Conservation (phyloP, 2,797 vertebrate species). For the Hydrophis major region DNA sequence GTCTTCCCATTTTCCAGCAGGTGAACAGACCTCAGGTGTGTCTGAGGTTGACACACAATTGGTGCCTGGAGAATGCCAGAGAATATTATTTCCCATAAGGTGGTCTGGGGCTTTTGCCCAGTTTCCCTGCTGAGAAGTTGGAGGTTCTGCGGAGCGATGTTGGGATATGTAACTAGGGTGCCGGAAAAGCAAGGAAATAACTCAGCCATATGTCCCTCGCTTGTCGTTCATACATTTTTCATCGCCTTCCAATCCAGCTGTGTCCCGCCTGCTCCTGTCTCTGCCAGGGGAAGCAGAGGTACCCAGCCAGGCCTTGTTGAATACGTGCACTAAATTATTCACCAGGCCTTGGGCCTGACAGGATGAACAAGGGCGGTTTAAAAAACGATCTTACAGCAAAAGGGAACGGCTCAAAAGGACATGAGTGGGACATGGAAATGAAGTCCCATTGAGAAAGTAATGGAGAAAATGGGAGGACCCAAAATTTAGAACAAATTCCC, state of each 20-base stretch:
- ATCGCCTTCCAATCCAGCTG: neutral
- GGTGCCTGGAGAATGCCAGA: neutral
- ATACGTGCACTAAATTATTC: conserved; percentile 12
- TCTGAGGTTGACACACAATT: neutral
- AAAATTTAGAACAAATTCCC: neutral
- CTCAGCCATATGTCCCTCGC: neutral
- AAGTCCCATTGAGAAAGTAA: neutral
- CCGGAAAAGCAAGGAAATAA: neutral
- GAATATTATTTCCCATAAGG: neutral
- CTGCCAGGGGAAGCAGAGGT: neutral
- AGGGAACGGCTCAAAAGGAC: neutral
- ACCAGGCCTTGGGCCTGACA: neutral
- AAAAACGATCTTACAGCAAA: too few relatives aligned
- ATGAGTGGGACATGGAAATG: neutral
- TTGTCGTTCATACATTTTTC: neutral
- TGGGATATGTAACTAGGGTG: neutral
- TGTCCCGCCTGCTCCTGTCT: neutral
- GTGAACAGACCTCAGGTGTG: neutral
- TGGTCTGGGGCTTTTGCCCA: accelerated
- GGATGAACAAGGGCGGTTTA: neutral
- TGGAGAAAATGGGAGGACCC: neutral
- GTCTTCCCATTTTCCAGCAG: neutral
- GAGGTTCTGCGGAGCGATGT: neutral
- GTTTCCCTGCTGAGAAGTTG: too few relatives aligned
- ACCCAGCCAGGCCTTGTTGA: neutral